These are phyloP conservation scores for Agrochola lychnidis DNA, from an alignment of 2,888 invertebrate species.

Conservation along the genomic window DNA sequence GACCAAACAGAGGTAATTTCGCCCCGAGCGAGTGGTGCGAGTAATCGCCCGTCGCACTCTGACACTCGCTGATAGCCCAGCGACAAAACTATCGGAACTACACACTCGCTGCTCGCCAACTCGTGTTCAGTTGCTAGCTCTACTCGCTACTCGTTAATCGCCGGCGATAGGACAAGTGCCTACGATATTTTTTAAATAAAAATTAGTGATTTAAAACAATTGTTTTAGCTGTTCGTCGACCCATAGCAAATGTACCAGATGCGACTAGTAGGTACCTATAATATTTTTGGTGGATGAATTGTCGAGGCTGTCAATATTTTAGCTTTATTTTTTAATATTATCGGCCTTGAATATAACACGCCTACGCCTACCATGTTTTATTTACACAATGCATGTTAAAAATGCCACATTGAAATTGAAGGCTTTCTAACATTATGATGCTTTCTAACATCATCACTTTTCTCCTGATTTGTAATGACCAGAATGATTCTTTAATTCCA, in stretches of 20 bases:
- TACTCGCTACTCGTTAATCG: neutral
- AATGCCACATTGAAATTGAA: neutral
- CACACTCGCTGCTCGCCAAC: neutral
- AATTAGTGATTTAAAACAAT: conserved; percentile 5
- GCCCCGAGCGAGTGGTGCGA: neutral
- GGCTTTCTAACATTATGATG: too few relatives aligned
- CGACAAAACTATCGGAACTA: too few relatives aligned
- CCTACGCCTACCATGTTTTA: neutral
- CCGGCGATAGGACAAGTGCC: neutral
- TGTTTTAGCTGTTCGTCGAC: conserved; percentile 28
- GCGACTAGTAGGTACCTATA: conserved; percentile 20
- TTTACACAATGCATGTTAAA: conserved; percentile 10
- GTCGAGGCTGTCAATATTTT: neutral
- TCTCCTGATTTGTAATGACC: neutral
- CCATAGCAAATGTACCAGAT: conserved; percentile 19
- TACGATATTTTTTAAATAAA: neutral
- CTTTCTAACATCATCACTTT: neutral
- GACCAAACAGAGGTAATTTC: too few relatives aligned
- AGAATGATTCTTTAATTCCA: neutral
- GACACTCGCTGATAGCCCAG: too few relatives aligned
- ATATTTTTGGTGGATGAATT: conserved; percentile 13
- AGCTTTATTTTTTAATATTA: conserved; percentile 5
- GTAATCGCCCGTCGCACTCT: neutral
- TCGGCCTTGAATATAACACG: neutral
- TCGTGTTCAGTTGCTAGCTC: too few relatives aligned